Evolutionary conservation across 2,888 invertebrate genomes (phyloP).

Genomic region (Tanypteryx hageni): DNA sequence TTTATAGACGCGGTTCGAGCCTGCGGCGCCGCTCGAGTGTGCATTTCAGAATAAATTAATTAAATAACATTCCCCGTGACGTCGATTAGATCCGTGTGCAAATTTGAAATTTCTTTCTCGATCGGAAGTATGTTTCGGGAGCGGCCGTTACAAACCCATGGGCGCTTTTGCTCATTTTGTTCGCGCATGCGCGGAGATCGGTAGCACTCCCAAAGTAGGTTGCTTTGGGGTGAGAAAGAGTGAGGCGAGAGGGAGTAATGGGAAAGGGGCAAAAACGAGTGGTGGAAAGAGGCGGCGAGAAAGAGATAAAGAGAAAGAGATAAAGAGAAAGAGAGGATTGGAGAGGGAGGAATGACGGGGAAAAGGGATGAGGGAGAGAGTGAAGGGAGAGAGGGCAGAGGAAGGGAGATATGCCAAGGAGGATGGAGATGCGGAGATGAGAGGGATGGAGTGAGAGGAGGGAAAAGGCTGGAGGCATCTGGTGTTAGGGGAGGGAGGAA

Average conservation of each 20-base stretch:
- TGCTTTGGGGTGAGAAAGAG: slow-evolving; percentile 30
- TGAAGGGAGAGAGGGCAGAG: background rate
- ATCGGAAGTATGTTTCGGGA: background rate
- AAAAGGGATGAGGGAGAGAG: background rate
- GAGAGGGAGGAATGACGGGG: background rate
- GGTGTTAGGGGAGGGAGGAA: slow-evolving; percentile 4
- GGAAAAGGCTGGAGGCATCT: background rate
- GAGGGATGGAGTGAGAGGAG: background rate
- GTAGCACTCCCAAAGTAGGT: slow-evolving; percentile 19
- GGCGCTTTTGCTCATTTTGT: slow-evolving; percentile 46
- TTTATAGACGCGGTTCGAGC: background rate
- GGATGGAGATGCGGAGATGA: background rate
- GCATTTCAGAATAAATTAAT: slow-evolving; percentile 61
- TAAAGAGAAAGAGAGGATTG: background rate
- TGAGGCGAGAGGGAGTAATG: background rate
- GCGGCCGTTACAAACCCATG: slow-evolving; percentile 34
- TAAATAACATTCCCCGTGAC: slow-evolving; percentile 58
- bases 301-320: slow-evolving; percentile 20
- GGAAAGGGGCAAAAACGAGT: background rate
- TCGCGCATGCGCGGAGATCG: slow-evolving; percentile 23
- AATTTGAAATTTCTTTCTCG: slow-evolving; percentile 57
- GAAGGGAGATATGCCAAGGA: background rate
- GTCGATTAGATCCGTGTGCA: slow-evolving; percentile 52
- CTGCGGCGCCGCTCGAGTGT: background rate
- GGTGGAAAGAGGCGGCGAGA: slow-evolving; percentile 13